phyloP scores from a whole-genome alignment of 2,113 vertebrate genomes.

The Todiramphus saurophagus region DNA sequence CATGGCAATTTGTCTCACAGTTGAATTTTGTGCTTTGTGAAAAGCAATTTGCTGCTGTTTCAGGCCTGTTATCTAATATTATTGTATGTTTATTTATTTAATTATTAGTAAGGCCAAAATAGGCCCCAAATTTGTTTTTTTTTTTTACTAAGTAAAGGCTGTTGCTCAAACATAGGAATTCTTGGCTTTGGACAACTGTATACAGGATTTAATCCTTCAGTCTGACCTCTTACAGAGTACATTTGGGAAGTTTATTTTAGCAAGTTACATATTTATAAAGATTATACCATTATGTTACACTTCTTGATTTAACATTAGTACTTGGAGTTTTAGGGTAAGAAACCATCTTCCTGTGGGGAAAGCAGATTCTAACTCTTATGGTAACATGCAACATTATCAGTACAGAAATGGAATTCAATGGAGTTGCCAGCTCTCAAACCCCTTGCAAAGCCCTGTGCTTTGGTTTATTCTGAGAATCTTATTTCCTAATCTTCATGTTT shows the following conservation, averaged over 20 bases:
- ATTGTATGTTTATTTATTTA: neutral
- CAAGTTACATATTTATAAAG: neutral
- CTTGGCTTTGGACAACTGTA: neutral
- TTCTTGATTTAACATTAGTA: neutral
- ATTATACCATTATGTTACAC: neutral
- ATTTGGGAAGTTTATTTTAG: neutral
- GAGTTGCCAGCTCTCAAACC: neutral
- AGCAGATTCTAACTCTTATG: neutral
- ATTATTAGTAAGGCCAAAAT: neutral
- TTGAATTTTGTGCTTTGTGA: neutral
- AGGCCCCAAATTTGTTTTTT: neutral
- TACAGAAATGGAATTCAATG: neutral
- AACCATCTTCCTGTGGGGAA: neutral
- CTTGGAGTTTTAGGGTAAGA: neutral
- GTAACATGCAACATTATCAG: neutral
- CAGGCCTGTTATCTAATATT: neutral
- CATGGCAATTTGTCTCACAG: rapidly evolving
- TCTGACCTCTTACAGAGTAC: neutral
- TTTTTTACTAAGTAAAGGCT: neutral
- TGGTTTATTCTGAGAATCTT: neutral
- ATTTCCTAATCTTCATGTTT: neutral
- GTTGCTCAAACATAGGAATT: neutral
- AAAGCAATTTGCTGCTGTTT: neutral
- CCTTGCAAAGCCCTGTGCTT: neutral
- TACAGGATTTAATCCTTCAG: neutral